Evolutionary conservation across 1,140 invertebrate species (phyloP).

Genomic region (Nephila pilipes): DNA sequence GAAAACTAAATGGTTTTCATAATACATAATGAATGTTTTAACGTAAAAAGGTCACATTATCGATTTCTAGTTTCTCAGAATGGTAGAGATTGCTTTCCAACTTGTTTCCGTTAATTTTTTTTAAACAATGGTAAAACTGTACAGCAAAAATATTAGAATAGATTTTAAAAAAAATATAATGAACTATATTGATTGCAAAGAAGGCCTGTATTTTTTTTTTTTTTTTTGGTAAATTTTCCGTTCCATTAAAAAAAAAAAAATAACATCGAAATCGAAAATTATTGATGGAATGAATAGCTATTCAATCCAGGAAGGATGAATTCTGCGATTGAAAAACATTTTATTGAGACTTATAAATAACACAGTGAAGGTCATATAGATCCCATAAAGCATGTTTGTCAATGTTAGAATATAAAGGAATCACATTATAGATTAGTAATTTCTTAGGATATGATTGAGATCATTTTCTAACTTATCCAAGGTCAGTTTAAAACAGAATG

Average conservation of each 20-base stretch:
- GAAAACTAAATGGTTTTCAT: too few relatives aligned
- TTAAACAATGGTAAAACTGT: too few relatives aligned
- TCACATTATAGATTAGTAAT: neutral
- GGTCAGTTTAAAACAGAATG: neutral
- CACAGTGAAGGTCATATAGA: neutral
- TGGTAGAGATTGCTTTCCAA: neutral
- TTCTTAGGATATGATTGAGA: neutral
- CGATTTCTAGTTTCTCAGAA: neutral
- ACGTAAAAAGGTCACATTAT: neutral
- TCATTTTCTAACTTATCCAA: neutral
- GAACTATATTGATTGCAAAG: too few relatives aligned
- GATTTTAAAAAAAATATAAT: too few relatives aligned
- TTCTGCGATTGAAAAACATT: too few relatives aligned
- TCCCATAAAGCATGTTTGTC: neutral
- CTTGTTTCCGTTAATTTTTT: neutral
- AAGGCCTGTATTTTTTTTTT: too few relatives aligned
- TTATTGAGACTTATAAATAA: neutral
- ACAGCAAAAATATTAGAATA: too few relatives aligned
- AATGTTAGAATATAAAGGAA: neutral
- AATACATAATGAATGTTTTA: neutral
- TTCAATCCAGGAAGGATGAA: too few relatives aligned
- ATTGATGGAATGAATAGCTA: too few relatives aligned
- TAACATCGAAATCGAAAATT: too few relatives aligned
- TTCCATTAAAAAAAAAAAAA: too few relatives aligned
- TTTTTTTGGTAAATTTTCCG: too few relatives aligned